These are phyloP conservation scores for Tenebrio molitor DNA, from an alignment of 1,140 invertebrate genomes.

Conservation along the genomic window DNA sequence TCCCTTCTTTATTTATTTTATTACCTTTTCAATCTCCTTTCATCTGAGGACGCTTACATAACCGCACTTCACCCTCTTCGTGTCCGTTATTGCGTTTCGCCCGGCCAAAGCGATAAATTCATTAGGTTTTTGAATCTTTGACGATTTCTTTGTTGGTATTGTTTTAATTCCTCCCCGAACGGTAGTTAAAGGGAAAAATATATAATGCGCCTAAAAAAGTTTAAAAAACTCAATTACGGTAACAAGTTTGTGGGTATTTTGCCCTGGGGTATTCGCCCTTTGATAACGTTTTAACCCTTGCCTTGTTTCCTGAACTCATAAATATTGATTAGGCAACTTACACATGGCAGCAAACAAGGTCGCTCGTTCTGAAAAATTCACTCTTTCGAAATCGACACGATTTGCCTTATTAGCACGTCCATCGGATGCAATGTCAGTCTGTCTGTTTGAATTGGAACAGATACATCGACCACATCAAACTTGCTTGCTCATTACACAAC, in stretches of 20 bases:
- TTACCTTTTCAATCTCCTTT: slow-evolving; percentile 14
- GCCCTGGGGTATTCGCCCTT: slow-evolving; percentile 40
- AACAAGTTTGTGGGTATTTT: slow-evolving; percentile 46
- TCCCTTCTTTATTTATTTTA: slow-evolving; percentile 27
- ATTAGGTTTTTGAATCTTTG: slow-evolving; percentile 17
- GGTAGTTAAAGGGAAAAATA: slow-evolving; percentile 38
- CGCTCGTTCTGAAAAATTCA: background rate
- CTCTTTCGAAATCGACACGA: background rate
- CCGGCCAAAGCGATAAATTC: background rate
- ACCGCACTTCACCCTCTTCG: background rate
- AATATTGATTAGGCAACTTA: slow-evolving; percentile 44
- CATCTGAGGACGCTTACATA: background rate
- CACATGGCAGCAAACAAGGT: slow-evolving; percentile 25
- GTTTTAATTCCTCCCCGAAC: slow-evolving; percentile 30
- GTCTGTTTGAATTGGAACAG: slow-evolving; percentile 2
- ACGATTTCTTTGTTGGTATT: slow-evolving; percentile 7
- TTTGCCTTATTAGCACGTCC: slow-evolving; percentile 14
- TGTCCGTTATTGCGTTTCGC: background rate
- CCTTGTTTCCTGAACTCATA: slow-evolving; percentile 46
- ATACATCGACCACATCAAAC: slow-evolving; percentile 15
- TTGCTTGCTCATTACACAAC: slow-evolving; percentile 35
- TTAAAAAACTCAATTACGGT: slow-evolving; percentile 44
- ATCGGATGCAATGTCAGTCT: background rate
- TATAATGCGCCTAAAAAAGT: slow-evolving; percentile 25
- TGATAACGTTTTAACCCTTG: slow-evolving; percentile 47